A percentile compares a stretch with the other conserved stretches of the same genome.
Conservation (phyloP, 2,888 invertebrate species). For the Prosapia bicincta region DNA sequence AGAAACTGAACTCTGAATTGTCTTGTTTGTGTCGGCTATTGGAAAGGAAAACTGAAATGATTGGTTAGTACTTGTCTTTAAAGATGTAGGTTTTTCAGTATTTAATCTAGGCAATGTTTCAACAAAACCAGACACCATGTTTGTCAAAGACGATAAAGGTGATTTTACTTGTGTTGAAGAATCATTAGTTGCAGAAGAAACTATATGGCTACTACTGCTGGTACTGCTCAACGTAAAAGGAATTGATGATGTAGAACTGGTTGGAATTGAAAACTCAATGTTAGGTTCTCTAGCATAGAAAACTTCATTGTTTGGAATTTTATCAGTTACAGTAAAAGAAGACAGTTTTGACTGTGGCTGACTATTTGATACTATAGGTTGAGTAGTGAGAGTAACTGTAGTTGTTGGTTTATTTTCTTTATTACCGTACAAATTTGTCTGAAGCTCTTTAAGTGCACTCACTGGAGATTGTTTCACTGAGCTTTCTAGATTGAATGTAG, state of each 20-base stretch:
- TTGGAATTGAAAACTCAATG: background rate
- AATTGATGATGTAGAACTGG: background rate
- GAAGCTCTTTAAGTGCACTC: background rate
- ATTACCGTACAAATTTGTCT: background rate
- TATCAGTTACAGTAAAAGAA: background rate
- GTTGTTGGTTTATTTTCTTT: background rate
- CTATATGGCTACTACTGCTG: background rate
- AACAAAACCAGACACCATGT: background rate
- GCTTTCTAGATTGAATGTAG: background rate
- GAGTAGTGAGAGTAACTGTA: background rate
- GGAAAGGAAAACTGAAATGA: background rate
- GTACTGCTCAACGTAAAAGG: background rate
- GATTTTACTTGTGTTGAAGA: background rate
- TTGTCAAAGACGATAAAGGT: background rate
- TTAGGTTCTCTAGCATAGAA: background rate
- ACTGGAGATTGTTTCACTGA: background rate
- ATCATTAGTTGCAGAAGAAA: background rate
- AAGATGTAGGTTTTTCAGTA: background rate
- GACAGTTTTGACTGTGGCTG: background rate
- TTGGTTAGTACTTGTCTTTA: background rate
- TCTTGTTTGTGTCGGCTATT: background rate
- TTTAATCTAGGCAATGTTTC: background rate
- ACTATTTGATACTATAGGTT: background rate
- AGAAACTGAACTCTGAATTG: background rate
- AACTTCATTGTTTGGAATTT: background rate